Conservation (phyloP, 2,888 invertebrate genomes). For the Dendrolimus pini region DNA sequence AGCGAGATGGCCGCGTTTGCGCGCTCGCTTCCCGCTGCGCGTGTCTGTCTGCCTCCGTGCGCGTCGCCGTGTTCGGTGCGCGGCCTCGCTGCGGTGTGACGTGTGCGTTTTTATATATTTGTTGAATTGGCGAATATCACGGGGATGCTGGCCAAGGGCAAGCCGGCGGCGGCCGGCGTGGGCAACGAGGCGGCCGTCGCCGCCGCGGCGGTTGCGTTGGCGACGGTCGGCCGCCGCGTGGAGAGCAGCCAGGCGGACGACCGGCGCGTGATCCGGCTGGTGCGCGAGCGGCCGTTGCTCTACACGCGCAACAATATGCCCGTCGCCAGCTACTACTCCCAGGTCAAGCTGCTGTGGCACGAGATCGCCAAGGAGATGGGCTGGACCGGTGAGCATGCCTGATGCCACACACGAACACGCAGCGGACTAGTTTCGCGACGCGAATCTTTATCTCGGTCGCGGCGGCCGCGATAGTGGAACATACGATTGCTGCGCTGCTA, state of each 20-base stretch:
- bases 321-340: constrained; percentile 62
- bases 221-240: constrained; percentile 51
- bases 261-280: constrained; percentile 56
- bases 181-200: constrained; percentile 7
- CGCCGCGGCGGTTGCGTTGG: constrained; percentile 9
- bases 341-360: constrained; percentile 57
- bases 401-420: too few relatives aligned
- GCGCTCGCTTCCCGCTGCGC: constrained; percentile 56
- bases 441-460: too few relatives aligned
- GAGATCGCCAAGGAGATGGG: constrained; percentile 59
- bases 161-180: constrained; percentile 3
- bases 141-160: constrained; percentile 10
- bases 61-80: constrained; percentile 48
- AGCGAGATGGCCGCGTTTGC: constrained; percentile 39
- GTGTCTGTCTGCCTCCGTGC: constrained; percentile 62
- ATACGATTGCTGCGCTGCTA: too few relatives aligned
- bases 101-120: constrained; percentile 18
- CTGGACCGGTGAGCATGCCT: constrained; percentile 46
- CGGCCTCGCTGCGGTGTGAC: constrained; percentile 38
- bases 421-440: too few relatives aligned
- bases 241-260: constrained; percentile 63
- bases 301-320: constrained; percentile 67
- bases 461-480: too few relatives aligned
- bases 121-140: constrained; percentile 1
- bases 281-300: constrained; percentile 54